Evolutionary conservation across 2,797 vertebrate genomes (phyloP), one percentile per base, ranked within the genome.

Genomic region (Paguma larvata): DNA sequence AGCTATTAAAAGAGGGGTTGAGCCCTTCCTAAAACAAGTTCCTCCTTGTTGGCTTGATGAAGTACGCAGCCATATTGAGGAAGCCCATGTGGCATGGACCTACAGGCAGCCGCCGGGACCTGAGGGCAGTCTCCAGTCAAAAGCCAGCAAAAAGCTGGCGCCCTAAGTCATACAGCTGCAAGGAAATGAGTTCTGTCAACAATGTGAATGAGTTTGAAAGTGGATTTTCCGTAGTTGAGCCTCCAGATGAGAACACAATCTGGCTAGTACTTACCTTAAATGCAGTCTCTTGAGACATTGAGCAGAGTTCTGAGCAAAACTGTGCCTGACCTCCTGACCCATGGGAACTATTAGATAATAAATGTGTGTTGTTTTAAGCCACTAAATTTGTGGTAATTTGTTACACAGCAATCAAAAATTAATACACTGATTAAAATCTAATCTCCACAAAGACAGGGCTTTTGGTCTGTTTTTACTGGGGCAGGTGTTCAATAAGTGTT

Each of bases 101-200:
- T 34, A 14, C 7, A 30, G 80, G 80, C 1, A 32, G 53, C 44
- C 32, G 82, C 16, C 0, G 25, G 23, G 62, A 13, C n/a, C 44
- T 67, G 19, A 10, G 6, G 5, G 51, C 30, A 34, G 23, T 4
- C 19, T 70, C 41, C 25, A 78, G 41, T 41, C 75, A n/a, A 83
- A 79, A 75, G 46, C 72, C 53, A 79, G 34, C 16, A 68, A 32
- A 83, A 75, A 41, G 21, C 48, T 44, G 21, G 51, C 19, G 15
- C 30, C 32, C 10, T 27, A 82, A 78, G 19, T 53, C 56, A 27
- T 13, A 48, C 0, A n/a, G 48, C 25, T 63, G 48, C 16, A 59
- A 79, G 46, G n/a, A 80, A 94, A 75, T 82, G 65, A 62, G 79
- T 92, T 85, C 67, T 92, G 48, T 97, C 79, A 85, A 73, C 48